Percentiles rank a stretch among this genome's conserved stretches.
Conservation (phyloP, 2,113 vertebrate species). For the Micronycteris hirsuta region DNA sequence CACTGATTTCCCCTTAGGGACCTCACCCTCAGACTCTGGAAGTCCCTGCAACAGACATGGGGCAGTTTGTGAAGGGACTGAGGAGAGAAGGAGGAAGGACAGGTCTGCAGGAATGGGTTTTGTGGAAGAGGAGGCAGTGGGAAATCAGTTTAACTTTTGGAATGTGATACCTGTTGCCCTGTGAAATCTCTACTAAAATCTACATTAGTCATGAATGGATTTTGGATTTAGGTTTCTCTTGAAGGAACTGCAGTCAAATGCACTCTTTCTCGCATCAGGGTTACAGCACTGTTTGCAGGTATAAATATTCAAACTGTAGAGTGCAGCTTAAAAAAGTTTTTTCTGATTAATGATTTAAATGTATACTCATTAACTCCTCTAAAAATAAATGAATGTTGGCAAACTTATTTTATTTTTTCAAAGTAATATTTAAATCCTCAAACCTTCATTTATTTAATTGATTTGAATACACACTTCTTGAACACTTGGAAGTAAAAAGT, state of each 20-base stretch:
- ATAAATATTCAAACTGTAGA: not conserved
- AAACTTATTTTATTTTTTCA: not conserved
- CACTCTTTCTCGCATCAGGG: not conserved
- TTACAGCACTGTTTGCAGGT: not conserved
- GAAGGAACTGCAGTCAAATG: not conserved
- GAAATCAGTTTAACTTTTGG: not conserved
- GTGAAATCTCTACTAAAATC: not conserved
- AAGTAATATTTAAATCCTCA: not conserved
- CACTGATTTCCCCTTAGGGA: not conserved
- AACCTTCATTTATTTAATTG: not conserved
- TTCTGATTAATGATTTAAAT: not conserved
- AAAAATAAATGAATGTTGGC: not conserved
- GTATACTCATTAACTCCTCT: not conserved
- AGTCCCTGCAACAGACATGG: not conserved
- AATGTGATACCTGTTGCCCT: not conserved
- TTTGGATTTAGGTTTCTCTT: not conserved
- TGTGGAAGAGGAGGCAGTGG: not conserved
- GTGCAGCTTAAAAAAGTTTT: not conserved
- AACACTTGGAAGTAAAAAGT: not conserved
- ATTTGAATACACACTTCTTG: not conserved
- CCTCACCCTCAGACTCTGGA: not conserved
- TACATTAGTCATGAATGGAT: not conserved
- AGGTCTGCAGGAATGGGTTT: not conserved
- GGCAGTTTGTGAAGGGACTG: not conserved
- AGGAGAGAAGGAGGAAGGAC: rapidly evolving